Percentiles rank a stretch among this genome's conserved stretches.
These are phyloP conservation scores for Asteroscopus sphinx DNA, from an alignment of 2,888 invertebrate genomes.

Conservation along the genomic window DNA sequence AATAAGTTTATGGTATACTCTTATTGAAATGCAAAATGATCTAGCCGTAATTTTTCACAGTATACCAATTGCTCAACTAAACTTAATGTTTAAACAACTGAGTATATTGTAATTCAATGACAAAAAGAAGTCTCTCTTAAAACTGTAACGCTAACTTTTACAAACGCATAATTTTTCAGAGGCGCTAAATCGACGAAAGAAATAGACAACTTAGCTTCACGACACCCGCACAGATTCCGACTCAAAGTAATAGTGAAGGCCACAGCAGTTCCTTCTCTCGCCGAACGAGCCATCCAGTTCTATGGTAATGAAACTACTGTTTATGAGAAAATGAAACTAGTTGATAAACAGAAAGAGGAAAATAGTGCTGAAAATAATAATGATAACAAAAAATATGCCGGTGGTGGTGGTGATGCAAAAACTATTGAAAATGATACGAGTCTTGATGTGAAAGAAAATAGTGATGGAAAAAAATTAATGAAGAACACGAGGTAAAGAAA, in stretches of 20 bases:
- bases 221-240: slow-evolving; percentile 85
- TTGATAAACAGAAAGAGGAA: slow-evolving; percentile 14
- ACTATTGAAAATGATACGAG: neutral
- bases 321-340: slow-evolving; percentile 54
- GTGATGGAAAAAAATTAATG: neutral
- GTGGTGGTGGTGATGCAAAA: neutral
- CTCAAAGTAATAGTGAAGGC: slow-evolving; percentile 75
- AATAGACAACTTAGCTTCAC: slow-evolving; percentile 83
- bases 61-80: too few species aligned
- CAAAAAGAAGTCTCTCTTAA: too few species aligned
- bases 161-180: slow-evolving; percentile 69
- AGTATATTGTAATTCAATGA: too few species aligned
- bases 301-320: slow-evolving; percentile 67
- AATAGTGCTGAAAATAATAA: neutral
- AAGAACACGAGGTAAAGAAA: slow-evolving; percentile 2
- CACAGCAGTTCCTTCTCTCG: slow-evolving; percentile 63
- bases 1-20: too few species aligned
- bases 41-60: too few species aligned
- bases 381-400: neutral
- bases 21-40: too few species aligned
- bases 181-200: slow-evolving; percentile 80
- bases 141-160: too few species aligned
- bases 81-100: too few species aligned
- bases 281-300: slow-evolving; percentile 64
- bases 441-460: neutral